phyloP scores from a whole-genome alignment of 2,888 invertebrate species.

The Drosophila anomalata region DNA sequence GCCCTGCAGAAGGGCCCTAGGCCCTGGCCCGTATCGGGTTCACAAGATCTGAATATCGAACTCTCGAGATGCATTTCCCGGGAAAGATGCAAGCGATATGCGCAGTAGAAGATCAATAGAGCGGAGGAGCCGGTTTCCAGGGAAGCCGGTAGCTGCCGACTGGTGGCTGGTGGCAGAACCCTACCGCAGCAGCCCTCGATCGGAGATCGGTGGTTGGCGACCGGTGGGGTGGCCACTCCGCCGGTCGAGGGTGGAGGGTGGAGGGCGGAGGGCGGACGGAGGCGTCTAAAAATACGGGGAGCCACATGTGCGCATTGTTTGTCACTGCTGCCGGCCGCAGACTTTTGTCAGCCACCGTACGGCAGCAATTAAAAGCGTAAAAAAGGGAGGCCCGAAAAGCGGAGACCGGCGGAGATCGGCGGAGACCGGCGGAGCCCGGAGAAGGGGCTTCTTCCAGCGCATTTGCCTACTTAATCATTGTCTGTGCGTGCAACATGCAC shows the following conservation, averaged over 20 bases:
- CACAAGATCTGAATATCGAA: conserved; percentile 38
- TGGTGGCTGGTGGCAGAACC: too few species aligned
- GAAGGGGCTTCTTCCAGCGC: neutral
- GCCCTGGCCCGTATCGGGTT: conserved; percentile 12
- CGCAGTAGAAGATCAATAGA: conserved; percentile 15
- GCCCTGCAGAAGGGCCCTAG: too few species aligned
- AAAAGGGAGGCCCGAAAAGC: conserved; percentile 53
- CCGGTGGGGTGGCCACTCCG: too few species aligned
- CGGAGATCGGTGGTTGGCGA: too few species aligned
- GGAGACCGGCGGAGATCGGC: conserved; percentile 45
- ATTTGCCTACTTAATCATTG: conserved; percentile 77
- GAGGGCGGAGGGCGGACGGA: conserved; percentile 2
- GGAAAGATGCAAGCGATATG: conserved; percentile 39
- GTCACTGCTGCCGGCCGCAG: conserved; percentile 37
- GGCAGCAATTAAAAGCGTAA: conserved; percentile 77
- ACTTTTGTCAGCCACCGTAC: conserved; percentile 58
- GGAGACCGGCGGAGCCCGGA: conserved; percentile 41
- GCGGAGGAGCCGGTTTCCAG: too few species aligned
- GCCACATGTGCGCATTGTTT: conserved; percentile 46
- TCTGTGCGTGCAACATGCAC: conserved; percentile 76
- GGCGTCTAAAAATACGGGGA: conserved; percentile 23
- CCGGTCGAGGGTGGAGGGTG: neutral
- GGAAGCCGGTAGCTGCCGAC: too few species aligned
- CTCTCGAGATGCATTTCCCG: conserved; percentile 42
- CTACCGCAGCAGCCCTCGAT: too few species aligned